Conservation (phyloP, 53 echinoderm and acorn worm species). For the Pentamera pediparva region DNA sequence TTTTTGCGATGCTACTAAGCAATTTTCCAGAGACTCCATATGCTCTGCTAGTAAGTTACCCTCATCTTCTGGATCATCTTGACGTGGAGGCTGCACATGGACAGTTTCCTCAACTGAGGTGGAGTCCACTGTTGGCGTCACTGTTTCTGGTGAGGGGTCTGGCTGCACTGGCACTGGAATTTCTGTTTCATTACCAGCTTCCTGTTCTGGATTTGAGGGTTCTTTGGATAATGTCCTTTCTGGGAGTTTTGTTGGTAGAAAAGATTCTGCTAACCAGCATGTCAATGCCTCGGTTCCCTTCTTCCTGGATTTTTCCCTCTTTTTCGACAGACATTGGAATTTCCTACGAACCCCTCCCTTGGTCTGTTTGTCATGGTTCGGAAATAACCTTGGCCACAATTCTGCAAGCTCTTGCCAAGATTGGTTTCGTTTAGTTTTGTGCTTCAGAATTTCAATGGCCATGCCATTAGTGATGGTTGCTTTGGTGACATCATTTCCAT, state of each 20-base stretch:
- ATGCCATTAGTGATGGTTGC: not conserved
- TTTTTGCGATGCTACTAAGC: slow-evolving; percentile 22
- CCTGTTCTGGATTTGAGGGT: not conserved
- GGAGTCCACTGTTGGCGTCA: not conserved
- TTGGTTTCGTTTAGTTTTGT: not conserved
- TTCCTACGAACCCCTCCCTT: not conserved
- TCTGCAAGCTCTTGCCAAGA: not conserved
- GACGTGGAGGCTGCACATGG: not conserved
- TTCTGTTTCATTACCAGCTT: not conserved
- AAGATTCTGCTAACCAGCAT: not conserved
- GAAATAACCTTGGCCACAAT: slow-evolving; percentile 4
- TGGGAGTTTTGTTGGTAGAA: slow-evolving; percentile 3
- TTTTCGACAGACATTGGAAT: not conserved
- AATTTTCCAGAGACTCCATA: not conserved
- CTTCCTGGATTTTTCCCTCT: not conserved
- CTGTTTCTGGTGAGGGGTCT: not conserved
- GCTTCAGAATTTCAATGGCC: not conserved
- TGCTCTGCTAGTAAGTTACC: slow-evolving; percentile 3
- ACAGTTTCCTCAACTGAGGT: not conserved
- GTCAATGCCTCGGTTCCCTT: not conserved
- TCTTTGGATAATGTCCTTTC: not conserved
- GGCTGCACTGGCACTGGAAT: not conserved
- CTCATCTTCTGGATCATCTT: not conserved
- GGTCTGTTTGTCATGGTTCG: not conserved
- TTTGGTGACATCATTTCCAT: not conserved